A percentile compares a stretch with the other conserved stretches of the same genome.
Evolutionary conservation across 2,888 invertebrate species (phyloP).

Genomic region (Suillia variegata): DNA sequence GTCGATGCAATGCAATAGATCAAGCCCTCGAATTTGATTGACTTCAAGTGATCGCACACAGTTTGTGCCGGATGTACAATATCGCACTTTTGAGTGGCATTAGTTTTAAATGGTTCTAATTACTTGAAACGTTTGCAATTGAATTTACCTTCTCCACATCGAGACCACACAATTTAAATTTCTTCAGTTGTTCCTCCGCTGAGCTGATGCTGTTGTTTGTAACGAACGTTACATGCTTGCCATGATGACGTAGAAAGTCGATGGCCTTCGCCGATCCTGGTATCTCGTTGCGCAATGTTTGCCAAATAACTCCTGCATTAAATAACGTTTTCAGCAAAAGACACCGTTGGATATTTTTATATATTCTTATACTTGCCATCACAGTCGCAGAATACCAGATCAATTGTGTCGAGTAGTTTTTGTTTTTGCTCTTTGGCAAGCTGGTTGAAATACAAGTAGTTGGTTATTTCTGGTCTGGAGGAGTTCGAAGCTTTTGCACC

Average conservation of each 20-base stretch:
- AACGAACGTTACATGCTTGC: constrained; percentile 61
- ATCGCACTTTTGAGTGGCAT: constrained; percentile 34
- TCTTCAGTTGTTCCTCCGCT: constrained; percentile 42
- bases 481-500: too few species aligned
- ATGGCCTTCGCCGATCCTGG: constrained; percentile 58
- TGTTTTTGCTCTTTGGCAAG: constrained; percentile 44
- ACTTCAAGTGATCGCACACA: constrained; percentile 63
- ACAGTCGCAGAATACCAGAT: constrained; percentile 67
- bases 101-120: not conserved
- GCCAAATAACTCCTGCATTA: constrained; percentile 63
- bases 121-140: constrained; percentile 1
- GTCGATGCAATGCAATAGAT: constrained; percentile 60
- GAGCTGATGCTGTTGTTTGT: constrained; percentile 61
- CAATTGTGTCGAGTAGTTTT: constrained; percentile 62
- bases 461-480: too few species aligned
- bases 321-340: not conserved
- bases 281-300: constrained; percentile 52
- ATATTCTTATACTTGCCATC: constrained; percentile 65
- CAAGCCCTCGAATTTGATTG: constrained; percentile 60
- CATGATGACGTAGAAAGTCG: constrained; percentile 51
- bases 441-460: too few species aligned
- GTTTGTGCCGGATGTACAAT: constrained; percentile 61
- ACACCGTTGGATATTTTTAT: not conserved
- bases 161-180: constrained; percentile 44
- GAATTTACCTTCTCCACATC: constrained; percentile 45